Evolutionary conservation across 2,888 invertebrate genomes (phyloP).

Genomic region (Phengaris alcon): DNA sequence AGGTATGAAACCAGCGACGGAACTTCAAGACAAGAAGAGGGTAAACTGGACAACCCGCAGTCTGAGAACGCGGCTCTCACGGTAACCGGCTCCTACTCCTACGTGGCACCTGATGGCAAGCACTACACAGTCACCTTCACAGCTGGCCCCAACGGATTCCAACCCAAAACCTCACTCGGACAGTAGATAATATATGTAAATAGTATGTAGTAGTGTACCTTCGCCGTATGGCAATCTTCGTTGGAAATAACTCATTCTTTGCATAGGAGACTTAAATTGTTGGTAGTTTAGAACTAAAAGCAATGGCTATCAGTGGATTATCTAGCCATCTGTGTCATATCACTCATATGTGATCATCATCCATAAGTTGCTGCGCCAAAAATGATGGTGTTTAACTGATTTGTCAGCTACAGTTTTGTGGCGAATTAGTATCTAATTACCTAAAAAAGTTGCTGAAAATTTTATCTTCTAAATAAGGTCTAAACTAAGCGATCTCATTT

Average conservation of each 20-base stretch:
- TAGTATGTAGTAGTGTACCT: constrained; percentile 31
- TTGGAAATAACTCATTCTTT: constrained; percentile 19
- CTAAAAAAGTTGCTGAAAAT: neutral
- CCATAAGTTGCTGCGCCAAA: too few relatives aligned
- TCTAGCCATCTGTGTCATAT: too few relatives aligned
- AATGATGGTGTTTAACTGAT: too few relatives aligned
- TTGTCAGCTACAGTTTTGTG: too few relatives aligned
- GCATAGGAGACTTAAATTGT: neutral
- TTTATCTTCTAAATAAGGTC: neutral
- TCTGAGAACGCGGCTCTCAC: constrained; percentile 82
- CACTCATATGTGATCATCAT: too few relatives aligned
- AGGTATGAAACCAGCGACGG: constrained; percentile 85
- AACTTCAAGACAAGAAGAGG: constrained; percentile 82
- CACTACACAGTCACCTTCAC: constrained; percentile 82
- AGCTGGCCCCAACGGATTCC: constrained; percentile 82
- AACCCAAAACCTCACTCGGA: constrained; percentile 74
- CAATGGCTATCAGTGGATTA: too few relatives aligned
- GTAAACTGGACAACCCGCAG: constrained; percentile 81
- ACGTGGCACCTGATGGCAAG: constrained; percentile 83
- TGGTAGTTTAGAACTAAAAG: neutral
- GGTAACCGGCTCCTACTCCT: constrained; percentile 81
- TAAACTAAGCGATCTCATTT: constrained; percentile 53
- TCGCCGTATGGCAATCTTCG: neutral
- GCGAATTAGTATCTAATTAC: too few relatives aligned
- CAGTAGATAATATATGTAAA: constrained; percentile 48